Conservation (phyloP, 2,888 invertebrate genomes). For the Melieria crassipennis region DNA sequence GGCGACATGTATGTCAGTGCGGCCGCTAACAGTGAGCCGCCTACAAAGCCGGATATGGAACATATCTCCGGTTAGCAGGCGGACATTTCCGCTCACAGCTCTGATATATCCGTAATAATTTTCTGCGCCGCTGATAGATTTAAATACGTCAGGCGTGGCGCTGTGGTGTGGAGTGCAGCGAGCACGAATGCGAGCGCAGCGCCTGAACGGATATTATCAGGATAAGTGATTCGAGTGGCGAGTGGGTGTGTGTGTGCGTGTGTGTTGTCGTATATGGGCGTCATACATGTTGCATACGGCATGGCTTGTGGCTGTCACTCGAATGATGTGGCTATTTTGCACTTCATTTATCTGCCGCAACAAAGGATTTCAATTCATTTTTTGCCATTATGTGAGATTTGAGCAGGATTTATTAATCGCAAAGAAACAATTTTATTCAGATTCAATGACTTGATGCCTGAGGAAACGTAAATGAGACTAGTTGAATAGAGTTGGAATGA, state of each 20-base stretch:
- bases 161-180: neutral
- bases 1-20: no score
- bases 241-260: neutral
- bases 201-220: slow-evolving; percentile 47
- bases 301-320: slow-evolving; percentile 24
- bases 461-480: no score
- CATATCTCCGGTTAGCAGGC: slow-evolving; percentile 65
- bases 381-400: no score
- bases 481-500: no score
- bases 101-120: slow-evolving; percentile 46
- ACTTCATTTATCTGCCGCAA: slow-evolving; percentile 21
- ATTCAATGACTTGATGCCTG: no score
- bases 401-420: no score
- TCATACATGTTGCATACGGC: slow-evolving; percentile 3
- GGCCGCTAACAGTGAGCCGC: no score
- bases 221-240: slow-evolving; percentile 43
- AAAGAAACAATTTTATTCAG: no score
- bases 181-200: slow-evolving; percentile 26
- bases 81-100: slow-evolving; percentile 60
- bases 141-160: slow-evolving; percentile 41
- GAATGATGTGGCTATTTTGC: slow-evolving; percentile 31
- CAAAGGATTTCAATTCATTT: no score
- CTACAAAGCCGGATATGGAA: slow-evolving; percentile 58
- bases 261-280: neutral
- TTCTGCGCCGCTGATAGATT: slow-evolving; percentile 42